Base-by-base conservation (phyloP, 2,113 vertebrate species). In the Cynoglossus semilaevis region DNA sequence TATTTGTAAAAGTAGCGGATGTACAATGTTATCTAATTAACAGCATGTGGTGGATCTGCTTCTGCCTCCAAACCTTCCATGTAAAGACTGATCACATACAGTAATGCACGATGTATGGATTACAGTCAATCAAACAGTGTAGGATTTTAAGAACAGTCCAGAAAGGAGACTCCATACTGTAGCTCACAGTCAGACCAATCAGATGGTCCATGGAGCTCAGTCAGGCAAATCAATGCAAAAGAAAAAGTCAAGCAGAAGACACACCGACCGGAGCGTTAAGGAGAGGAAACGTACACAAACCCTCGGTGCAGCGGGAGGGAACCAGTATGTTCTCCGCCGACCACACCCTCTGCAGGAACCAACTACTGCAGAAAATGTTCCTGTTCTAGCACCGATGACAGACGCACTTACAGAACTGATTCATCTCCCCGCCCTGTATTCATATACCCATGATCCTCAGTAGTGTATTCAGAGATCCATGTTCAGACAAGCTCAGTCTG, bases 181-280 rank as follows among this genome's bases (percentile, higher is more conserved):
- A 29, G 22, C 3, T 29, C 1, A 41, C 6, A 45, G 29, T 67
- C 37, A 60, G 70, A 50, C 9, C 4, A 15, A 63, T 53, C 22
- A 9, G 50, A 40, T 41, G 67, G 66, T 81, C 62, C 61, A 15
- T 70, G 58, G 47, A 63, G 36, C 13, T 54, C 63, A 61, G 44
- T 29, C 72, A 66, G 50, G 66, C 47, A 63, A 72, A 81, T 72
- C 68, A 56, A 72, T 64, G 58, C 37, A 1, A 45, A 59, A 67
- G 14, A 41, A 12, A 41, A 41, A 41, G 2, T 1, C 9, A 66
- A 45, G 67, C 36, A 34, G 29, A 1, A 37, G 43, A 34, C 34
- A 37, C 34, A 37, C 15, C 47, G 53, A 56, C 15, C 13, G 53
- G 18, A 4, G 42, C 1, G 22, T 4, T 7, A 15, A 51, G 41